Conservation (phyloP, 2,113 vertebrate species). For the Acrocephalus kingi region DNA sequence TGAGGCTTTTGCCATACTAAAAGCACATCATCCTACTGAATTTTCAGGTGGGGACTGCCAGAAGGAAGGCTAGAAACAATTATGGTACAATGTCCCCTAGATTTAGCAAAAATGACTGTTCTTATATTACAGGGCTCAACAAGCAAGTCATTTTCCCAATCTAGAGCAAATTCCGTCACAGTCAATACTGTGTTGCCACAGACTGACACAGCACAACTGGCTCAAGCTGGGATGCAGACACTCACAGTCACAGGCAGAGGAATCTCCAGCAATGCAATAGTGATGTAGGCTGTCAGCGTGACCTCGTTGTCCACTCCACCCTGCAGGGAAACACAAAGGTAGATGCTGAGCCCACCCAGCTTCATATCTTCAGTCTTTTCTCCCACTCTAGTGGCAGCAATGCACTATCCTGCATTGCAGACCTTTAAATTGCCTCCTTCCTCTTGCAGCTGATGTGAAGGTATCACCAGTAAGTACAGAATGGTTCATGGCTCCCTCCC, state of each 20-base stretch:
- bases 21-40: not conserved
- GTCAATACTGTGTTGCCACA: too few relatives aligned
- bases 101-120: not conserved
- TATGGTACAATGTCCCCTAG: not conserved
- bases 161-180: not conserved
- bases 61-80: not conserved
- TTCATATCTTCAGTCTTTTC: not conserved
- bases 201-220: not conserved
- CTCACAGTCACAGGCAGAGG: constrained; percentile 33
- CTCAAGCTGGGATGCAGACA: not conserved
- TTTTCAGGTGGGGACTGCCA: fast-evolving
- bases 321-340: constrained; percentile 34
- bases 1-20: fast-evolving
- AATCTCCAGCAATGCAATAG: constrained; percentile 60
- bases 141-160: not conserved
- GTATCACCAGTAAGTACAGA: not conserved
- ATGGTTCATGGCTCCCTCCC: not conserved
- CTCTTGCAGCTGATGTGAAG: not conserved
- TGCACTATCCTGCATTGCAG: not conserved
- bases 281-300: constrained; percentile 28
- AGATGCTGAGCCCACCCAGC: not conserved
- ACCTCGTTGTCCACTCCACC: constrained; percentile 66
- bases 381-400: not conserved
- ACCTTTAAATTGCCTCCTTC: not conserved
- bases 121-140: not conserved